Conservation (phyloP, 2,888 invertebrate species). For the Drosophila aldrichi region DNA sequence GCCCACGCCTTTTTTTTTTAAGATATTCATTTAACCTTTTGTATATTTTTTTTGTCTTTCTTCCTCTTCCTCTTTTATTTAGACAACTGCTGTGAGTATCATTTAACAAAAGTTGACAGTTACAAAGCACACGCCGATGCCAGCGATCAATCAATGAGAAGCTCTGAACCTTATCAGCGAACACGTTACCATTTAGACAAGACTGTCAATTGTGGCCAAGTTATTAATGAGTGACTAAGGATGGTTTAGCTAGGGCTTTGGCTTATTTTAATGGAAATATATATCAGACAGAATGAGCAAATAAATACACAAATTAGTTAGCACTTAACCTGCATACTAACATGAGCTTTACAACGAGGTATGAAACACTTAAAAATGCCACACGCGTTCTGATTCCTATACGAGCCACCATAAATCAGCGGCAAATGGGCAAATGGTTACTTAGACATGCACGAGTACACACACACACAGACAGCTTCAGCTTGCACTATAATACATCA, state of each 20-base stretch:
- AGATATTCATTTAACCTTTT: slow-evolving; percentile 14
- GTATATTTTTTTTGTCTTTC: background rate
- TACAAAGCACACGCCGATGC: slow-evolving; percentile 33
- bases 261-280: slow-evolving; percentile 26
- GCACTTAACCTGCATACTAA: slow-evolving; percentile 34
- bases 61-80: slow-evolving; percentile 9
- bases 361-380: slow-evolving; percentile 41
- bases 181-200: slow-evolving; percentile 37
- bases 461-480: background rate
- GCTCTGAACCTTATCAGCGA: slow-evolving; percentile 28
- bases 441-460: slow-evolving; percentile 21
- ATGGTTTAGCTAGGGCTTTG: slow-evolving; percentile 2
- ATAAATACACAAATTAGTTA: slow-evolving; percentile 37
- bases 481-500: slow-evolving; percentile 45
- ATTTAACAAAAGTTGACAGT: slow-evolving; percentile 49
- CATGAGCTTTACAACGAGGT: slow-evolving; percentile 7
- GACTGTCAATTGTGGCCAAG: slow-evolving; percentile 38
- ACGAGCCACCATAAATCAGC: slow-evolving; percentile 57
- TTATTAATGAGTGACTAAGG: slow-evolving; percentile 42
- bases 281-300: slow-evolving; percentile 10
- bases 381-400: slow-evolving; percentile 48
- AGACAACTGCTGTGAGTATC: slow-evolving; percentile 17
- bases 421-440: slow-evolving; percentile 44
- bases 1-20: slow-evolving; percentile 6
- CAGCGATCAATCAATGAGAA: slow-evolving; percentile 50